Conservation (phyloP, 2,888 invertebrate genomes). For the Agrotis exclamationis region DNA sequence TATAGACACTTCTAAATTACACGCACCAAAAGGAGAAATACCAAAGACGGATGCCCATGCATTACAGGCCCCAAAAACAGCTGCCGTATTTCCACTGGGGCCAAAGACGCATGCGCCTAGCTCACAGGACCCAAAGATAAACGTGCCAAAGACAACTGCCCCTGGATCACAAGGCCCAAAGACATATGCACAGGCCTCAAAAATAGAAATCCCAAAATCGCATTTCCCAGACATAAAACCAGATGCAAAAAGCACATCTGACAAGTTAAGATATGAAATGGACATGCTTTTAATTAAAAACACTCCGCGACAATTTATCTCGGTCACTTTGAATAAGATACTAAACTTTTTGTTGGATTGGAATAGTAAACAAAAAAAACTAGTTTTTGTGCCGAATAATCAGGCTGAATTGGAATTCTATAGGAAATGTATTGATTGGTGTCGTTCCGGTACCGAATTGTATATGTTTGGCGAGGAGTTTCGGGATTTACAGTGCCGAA, state of each 20-base stretch:
- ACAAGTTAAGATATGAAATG: not conserved
- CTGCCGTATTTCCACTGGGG: no score
- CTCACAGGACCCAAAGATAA: no score
- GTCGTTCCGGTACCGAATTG: not conserved
- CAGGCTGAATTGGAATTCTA: not conserved
- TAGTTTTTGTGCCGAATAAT: slow-evolving; percentile 1
- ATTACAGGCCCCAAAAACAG: not conserved
- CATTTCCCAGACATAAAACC: no score
- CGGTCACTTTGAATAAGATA: not conserved
- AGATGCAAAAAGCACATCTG: no score
- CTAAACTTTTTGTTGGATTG: not conserved
- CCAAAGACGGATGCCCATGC: not conserved
- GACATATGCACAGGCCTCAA: not conserved
- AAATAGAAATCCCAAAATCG: not conserved
- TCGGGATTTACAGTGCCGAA: not conserved
- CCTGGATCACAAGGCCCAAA: not conserved
- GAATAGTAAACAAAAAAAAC: not conserved
- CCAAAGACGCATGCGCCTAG: not conserved
- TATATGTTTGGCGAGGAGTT: slow-evolving; percentile 2
- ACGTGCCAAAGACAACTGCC: not conserved
- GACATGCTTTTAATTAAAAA: not conserved
- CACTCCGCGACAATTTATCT: not conserved
- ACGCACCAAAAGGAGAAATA: not conserved
- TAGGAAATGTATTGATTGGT: slow-evolving; percentile 1
- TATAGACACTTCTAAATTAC: not conserved